phyloP scores from a whole-genome alignment of 1,140 invertebrate genomes.

The Cyphomyrmex costatus region DNA sequence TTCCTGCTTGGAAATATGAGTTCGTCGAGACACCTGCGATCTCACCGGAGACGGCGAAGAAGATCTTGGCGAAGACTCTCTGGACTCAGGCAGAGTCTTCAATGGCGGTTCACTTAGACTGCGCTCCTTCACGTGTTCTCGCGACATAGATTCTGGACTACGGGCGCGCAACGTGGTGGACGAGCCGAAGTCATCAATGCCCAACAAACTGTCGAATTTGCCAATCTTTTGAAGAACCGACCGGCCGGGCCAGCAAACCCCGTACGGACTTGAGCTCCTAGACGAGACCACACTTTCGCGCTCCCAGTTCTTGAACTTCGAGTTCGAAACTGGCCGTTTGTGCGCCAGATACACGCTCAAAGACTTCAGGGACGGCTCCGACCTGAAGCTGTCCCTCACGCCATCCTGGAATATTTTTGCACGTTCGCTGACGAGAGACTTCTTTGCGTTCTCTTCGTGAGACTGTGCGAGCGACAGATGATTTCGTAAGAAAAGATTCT shows the following conservation, averaged over 20 bases:
- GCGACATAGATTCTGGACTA: slow-evolving; percentile 78
- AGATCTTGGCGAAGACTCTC: slow-evolving; percentile 82
- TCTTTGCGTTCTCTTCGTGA: slow-evolving; percentile 80
- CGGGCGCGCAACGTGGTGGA: slow-evolving; percentile 73
- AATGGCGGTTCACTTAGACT: slow-evolving; percentile 86
- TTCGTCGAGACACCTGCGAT: slow-evolving; percentile 90
- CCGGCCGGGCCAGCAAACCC: slow-evolving; percentile 78
- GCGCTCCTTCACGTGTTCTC: slow-evolving; percentile 80
- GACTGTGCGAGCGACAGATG: slow-evolving; percentile 77
- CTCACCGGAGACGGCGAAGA: slow-evolving; percentile 88
- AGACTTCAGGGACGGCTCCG: slow-evolving; percentile 88
- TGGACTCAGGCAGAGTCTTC: slow-evolving; percentile 74
- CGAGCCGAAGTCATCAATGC: slow-evolving; percentile 81
- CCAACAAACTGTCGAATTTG: slow-evolving; percentile 83
- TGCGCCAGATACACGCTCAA: slow-evolving; percentile 89
- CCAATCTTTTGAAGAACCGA: slow-evolving; percentile 81
- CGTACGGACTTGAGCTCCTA: slow-evolving; percentile 84
- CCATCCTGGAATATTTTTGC: slow-evolving; percentile 89
- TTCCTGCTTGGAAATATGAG: slow-evolving; percentile 86
- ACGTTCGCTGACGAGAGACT: slow-evolving; percentile 88
- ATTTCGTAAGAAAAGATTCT: slow-evolving; percentile 89
- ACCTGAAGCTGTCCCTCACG: slow-evolving; percentile 82
- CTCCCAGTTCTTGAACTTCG: slow-evolving; percentile 91
- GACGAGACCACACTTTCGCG: slow-evolving; percentile 85
- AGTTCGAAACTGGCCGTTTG: slow-evolving; percentile 91